Evolutionary conservation across 2,797 vertebrate species (phyloP).

Genomic region (Lithobates pipiens): DNA sequence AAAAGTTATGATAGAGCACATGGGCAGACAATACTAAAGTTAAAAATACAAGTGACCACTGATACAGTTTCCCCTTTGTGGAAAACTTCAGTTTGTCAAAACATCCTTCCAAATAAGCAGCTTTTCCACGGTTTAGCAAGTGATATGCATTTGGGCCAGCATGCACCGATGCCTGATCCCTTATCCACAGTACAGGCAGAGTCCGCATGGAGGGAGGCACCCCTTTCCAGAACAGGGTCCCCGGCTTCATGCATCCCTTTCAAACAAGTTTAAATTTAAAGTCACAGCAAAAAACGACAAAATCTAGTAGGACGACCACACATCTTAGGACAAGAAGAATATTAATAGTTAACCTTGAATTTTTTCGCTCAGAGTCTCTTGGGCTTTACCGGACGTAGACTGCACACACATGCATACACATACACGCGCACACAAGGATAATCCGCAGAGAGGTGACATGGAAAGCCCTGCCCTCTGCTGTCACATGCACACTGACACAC

Average conservation of each 20-base stretch:
- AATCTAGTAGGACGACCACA: constrained; percentile 58
- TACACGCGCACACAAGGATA: constrained; percentile 46
- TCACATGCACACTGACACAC: constrained; percentile 51
- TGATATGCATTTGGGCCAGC: constrained; percentile 9
- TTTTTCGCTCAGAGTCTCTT: constrained; percentile 26
- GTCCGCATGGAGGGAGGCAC: constrained; percentile 12
- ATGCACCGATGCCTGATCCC: constrained; percentile 34
- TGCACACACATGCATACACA: constrained; percentile 1
- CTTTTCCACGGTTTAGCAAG: constrained; percentile 7
- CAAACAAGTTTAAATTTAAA: constrained; percentile 35
- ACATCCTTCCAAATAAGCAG: constrained; percentile 5
- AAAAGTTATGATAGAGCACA: constrained; percentile 5
- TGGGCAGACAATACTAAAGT: constrained; percentile 11
- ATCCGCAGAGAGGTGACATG: constrained; percentile 12
- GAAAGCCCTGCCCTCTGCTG: neutral
- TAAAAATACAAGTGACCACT: constrained; percentile 13
- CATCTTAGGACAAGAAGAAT: constrained; percentile 52
- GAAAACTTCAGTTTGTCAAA: neutral
- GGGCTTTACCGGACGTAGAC: constrained; percentile 48
- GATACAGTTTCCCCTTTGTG: neutral
- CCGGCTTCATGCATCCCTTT: constrained; percentile 48
- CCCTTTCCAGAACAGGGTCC: constrained; percentile 4
- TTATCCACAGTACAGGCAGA: constrained; percentile 27
- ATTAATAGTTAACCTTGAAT: constrained; percentile 53
- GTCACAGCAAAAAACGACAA: constrained; percentile 56